These are phyloP conservation scores for Menidia beryllina DNA, from an alignment of 2,113 vertebrate species.

Conservation along the genomic window DNA sequence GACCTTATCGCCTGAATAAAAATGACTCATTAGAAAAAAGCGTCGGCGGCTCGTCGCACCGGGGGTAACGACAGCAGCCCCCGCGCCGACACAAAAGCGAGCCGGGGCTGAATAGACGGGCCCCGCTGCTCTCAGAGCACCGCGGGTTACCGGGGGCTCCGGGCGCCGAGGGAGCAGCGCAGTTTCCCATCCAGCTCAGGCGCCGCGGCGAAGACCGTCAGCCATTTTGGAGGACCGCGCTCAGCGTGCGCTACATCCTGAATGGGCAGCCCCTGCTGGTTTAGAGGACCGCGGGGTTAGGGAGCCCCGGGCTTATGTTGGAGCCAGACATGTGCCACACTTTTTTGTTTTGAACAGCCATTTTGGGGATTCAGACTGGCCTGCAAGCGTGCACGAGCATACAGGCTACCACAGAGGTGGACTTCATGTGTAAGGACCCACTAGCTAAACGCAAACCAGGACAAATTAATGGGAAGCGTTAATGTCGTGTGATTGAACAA, in stretches of 20 bases:
- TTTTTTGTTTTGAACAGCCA: constrained; percentile 34
- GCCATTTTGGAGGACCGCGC: constrained; percentile 77
- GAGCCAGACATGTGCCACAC: constrained; percentile 52
- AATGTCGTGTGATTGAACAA: neutral
- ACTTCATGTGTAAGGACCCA: neutral
- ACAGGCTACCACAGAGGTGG: neutral
- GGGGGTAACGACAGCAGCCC: constrained; percentile 74
- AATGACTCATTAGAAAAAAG: constrained; percentile 78
- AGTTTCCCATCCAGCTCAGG: constrained; percentile 58
- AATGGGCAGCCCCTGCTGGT: constrained; percentile 70
- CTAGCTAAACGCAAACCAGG: neutral
- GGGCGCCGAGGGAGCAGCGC: constrained; percentile 47
- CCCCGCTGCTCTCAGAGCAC: constrained; percentile 74
- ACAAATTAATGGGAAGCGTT: neutral
- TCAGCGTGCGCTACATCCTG: constrained; percentile 69
- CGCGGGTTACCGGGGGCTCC: constrained; percentile 59
- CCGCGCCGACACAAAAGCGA: constrained; percentile 69
- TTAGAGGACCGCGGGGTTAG: constrained; percentile 64
- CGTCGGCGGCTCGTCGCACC: constrained; percentile 60
- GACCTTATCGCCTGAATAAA: constrained; percentile 81
- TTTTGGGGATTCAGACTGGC: constrained; percentile 34
- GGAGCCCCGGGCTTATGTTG: constrained; percentile 46
- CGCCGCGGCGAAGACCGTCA: constrained; percentile 68
- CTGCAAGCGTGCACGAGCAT: neutral
- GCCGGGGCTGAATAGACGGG: constrained; percentile 64